phyloP scores from a whole-genome alignment of 2,797 vertebrate species.

The Leptoclinus maculatus region DNA sequence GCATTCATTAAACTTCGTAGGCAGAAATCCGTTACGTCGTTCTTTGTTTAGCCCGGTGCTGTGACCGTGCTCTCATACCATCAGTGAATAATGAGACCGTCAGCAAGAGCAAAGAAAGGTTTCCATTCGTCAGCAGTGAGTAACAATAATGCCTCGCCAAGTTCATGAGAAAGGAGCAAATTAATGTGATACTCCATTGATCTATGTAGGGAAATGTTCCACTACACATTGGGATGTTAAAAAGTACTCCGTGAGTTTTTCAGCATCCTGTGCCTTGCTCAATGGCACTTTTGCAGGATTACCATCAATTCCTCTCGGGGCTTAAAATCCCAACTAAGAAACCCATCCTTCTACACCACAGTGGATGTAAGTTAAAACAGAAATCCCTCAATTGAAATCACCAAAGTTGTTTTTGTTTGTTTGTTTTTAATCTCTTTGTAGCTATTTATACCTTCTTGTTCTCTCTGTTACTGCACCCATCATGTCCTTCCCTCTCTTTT shows the following conservation, averaged over 20 bases:
- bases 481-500: conserved; percentile 17
- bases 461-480: conserved; percentile 18
- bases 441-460: conserved; percentile 46
- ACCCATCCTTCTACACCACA: not conserved
- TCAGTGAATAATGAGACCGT: conserved; percentile 13
- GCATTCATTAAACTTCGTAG: not conserved
- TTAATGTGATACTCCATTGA: conserved; percentile 8
- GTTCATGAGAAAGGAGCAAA: conserved; percentile 5
- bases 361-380: conserved; percentile 7
- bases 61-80: not conserved
- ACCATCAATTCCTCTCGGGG: not conserved
- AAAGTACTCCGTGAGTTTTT: not conserved
- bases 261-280: conserved; percentile 8
- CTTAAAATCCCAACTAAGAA: conserved; percentile 9
- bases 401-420: not conserved
- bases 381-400: conserved; percentile 19
- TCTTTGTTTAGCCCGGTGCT: not conserved
- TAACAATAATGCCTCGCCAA: conserved; percentile 6
- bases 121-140: not conserved
- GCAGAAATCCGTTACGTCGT: not conserved
- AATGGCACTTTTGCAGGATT: conserved; percentile 8
- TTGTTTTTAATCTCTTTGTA: conserved; percentile 3
- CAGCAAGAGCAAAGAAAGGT: not conserved
- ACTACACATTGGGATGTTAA: conserved; percentile 1
- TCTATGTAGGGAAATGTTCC: conserved; percentile 2